These are phyloP conservation scores for Abrostola tripartita DNA, from an alignment of 2,888 invertebrate genomes.

Conservation along the genomic window DNA sequence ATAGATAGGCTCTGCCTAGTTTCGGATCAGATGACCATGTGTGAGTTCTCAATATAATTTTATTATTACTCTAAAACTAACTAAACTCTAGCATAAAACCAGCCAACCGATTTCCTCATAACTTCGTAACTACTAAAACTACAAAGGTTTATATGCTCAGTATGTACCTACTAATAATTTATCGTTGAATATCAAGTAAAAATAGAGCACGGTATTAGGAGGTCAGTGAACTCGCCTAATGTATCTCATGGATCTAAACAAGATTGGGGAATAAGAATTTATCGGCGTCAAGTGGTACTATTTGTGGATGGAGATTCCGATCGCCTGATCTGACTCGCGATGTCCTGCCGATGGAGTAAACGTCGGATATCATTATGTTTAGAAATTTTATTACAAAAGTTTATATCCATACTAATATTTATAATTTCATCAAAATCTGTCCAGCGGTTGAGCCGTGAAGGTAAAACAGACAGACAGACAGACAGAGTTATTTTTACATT, in stretches of 20 bases:
- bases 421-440: too few species aligned
- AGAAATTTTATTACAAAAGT: too few species aligned
- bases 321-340: background rate
- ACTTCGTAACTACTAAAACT: background rate
- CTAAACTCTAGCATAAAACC: too few species aligned
- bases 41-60: too few species aligned
- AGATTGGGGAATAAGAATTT: slow-evolving; percentile 35
- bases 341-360: background rate
- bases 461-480: too few species aligned
- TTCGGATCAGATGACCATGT: too few species aligned
- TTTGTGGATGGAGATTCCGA: slow-evolving; percentile 18
- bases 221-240: slow-evolving; percentile 41
- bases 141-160: slow-evolving; percentile 16
- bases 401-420: too few species aligned
- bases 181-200: slow-evolving; percentile 31
- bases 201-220: slow-evolving; percentile 31
- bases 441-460: too few species aligned
- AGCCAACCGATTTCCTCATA: background rate
- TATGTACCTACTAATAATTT: slow-evolving; percentile 22
- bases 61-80: too few species aligned
- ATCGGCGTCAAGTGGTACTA: slow-evolving; percentile 39
- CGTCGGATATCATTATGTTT: background rate
- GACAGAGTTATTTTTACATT: too few species aligned
- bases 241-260: slow-evolving; percentile 30
- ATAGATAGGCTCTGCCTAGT: too few species aligned